phyloP scores from a whole-genome alignment of 2,113 vertebrate genomes.

The Rhynchopsitta pachyrhyncha region DNA sequence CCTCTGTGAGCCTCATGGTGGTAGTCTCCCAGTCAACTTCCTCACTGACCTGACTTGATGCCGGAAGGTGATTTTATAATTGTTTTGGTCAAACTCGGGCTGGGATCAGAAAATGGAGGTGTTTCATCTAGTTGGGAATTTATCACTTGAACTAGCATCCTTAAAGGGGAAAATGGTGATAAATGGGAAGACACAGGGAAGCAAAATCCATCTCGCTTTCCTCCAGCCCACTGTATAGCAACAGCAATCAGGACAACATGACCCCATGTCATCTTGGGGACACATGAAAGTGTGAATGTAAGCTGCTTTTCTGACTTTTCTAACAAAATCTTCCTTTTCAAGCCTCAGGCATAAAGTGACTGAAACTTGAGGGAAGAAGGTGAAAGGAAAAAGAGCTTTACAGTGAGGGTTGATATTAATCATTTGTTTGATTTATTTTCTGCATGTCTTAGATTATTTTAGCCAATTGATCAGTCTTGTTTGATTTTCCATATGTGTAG shows the following conservation, averaged over 20 bases:
- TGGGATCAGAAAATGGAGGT: neutral
- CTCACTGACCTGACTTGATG: neutral
- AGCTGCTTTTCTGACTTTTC: neutral
- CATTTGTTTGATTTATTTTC: neutral
- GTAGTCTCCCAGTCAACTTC: neutral
- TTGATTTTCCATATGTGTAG: neutral
- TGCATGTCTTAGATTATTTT: neutral
- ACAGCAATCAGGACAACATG: neutral
- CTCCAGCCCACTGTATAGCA: neutral
- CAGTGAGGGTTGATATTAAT: neutral
- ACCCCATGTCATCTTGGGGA: accelerated
- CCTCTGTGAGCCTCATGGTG: neutral
- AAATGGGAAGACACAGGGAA: neutral
- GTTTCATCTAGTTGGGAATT: neutral
- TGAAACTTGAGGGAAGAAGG: neutral
- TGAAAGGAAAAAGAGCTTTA: neutral
- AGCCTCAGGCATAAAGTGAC: neutral
- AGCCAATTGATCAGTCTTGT: neutral
- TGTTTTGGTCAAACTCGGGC: neutral
- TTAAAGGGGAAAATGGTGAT: neutral
- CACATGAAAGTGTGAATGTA: accelerated
- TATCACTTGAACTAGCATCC: neutral
- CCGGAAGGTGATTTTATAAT: neutral
- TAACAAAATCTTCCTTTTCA: neutral
- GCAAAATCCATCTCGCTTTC: neutral